Conservation (phyloP, 2,113 vertebrate species). For the Burhinus bistriatus region DNA sequence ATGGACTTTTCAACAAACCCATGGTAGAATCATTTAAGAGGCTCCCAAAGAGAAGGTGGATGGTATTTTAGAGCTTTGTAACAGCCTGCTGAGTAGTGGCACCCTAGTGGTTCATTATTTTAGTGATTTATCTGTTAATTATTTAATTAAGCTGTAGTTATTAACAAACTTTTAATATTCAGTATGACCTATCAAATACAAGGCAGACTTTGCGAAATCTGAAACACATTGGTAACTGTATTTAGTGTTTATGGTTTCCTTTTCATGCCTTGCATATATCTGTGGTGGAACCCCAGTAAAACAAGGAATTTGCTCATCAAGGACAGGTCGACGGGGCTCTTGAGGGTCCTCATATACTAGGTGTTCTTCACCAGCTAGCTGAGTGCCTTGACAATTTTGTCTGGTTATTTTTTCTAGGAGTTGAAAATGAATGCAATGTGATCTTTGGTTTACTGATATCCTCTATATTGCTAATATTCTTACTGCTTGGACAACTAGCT, state of each 20-base stretch:
- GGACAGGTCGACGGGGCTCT: neutral
- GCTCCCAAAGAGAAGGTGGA: neutral
- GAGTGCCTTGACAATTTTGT: neutral
- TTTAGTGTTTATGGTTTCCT: neutral
- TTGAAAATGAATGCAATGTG: neutral
- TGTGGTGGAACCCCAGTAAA: neutral
- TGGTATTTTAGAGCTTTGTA: neutral
- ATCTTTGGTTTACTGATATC: neutral
- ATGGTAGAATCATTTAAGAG: neutral
- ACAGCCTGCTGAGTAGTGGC: neutral
- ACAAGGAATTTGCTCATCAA: neutral
- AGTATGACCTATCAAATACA: neutral
- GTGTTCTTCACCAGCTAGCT: neutral
- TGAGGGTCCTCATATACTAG: neutral
- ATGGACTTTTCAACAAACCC: neutral
- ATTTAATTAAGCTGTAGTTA: neutral
- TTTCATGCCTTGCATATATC: neutral
- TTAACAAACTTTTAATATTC: neutral
- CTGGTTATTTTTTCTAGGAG: neutral
- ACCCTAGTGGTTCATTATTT: neutral
- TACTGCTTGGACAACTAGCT: neutral
- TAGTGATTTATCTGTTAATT: neutral
- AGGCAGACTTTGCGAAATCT: neutral
- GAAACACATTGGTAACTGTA: neutral
- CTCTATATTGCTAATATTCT: neutral